Conservation (phyloP, 2,888 invertebrate species). For the Oscheius sp. region DNA sequence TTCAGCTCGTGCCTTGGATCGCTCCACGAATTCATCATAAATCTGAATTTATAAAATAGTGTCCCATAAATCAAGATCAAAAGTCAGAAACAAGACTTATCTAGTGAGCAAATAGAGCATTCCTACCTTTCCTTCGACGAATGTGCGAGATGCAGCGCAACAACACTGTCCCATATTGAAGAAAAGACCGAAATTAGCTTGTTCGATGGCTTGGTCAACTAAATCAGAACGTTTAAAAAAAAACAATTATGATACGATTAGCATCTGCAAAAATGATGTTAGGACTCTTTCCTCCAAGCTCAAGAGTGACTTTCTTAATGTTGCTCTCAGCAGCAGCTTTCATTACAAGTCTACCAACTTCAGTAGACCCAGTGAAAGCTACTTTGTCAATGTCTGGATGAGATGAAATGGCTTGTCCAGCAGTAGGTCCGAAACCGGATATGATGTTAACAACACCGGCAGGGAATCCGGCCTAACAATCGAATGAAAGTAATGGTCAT, state of each 20-base stretch:
- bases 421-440: slow-evolving; percentile 81
- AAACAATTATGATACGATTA: no score
- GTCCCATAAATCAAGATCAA: no score
- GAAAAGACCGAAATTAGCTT: slow-evolving; percentile 71
- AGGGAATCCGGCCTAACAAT: slow-evolving; percentile 80
- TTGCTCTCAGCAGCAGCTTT: slow-evolving; percentile 81
- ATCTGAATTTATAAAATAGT: no score
- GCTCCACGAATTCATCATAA: slow-evolving; percentile 85
- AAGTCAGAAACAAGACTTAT: no score
- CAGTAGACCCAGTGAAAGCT: slow-evolving; percentile 70
- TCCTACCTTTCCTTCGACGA: slow-evolving; percentile 79
- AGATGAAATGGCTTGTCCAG: slow-evolving; percentile 78
- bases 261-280: slow-evolving; percentile 79
- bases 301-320: slow-evolving; percentile 82
- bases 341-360: slow-evolving; percentile 76
- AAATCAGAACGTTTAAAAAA: no score
- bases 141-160: slow-evolving; percentile 87
- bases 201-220: slow-evolving; percentile 71
- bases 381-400: slow-evolving; percentile 79
- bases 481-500: no score
- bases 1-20: slow-evolving; percentile 82
- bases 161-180: slow-evolving; percentile 78
- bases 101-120: no score
- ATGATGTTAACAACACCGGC: slow-evolving; percentile 83
- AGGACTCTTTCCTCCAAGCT: slow-evolving; percentile 89